Base-by-base conservation (phyloP, 2,888 invertebrate species). In the Pyrrhosoma nymphula region DNA sequence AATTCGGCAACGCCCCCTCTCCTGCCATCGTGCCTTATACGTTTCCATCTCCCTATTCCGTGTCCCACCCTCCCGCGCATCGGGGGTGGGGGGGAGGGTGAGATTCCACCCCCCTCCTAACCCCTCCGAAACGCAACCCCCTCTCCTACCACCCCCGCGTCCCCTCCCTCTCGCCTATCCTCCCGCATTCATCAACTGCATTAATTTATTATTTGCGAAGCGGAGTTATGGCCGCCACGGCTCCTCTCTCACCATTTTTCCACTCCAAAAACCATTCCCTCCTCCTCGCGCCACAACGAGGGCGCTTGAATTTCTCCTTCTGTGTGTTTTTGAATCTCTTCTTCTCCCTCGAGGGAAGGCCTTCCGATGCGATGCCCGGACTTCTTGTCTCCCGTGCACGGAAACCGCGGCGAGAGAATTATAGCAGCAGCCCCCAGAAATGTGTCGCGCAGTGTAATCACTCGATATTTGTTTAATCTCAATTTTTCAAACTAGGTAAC, bases 1-100 rank as follows among this genome's bases (percentile, higher is more conserved):
- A 69, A 69, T 93, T 93, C 69, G 93, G 93, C 93, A 93, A 93
- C 93, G 69, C 89, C 26, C 89, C 18, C 47, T n/a, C 88, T 47
- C 69, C 88, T 35, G 47, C 88, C 88, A 39, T 47, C 88, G 39
- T 18, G 47, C 88, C 88, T 23, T 47, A 39, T 35, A 39, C 88
- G 23, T 47, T 88, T 88, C 47, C 88, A 20, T 88, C 88, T 88
- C 35, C 39, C 88, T 47, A 39, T 39, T 20, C 2, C 8, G 47
- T 47, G 4, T 8, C 47, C 2, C 47, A 47, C 47, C 8, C 47
- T 12, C 30, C n/a, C 88, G 16, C 18, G n/a, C 88, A 0, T 88
- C 35, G 47, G 47, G 2, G 47, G 47, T 2, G 47, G 47, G 8
- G 47, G 47, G n/a, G n/a, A n/a, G n/a, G n/a, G n/a, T n/a, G n/a